These are phyloP conservation scores for Pluvialis apricaria DNA, from an alignment of 2,113 vertebrate genomes.

Conservation along the genomic window DNA sequence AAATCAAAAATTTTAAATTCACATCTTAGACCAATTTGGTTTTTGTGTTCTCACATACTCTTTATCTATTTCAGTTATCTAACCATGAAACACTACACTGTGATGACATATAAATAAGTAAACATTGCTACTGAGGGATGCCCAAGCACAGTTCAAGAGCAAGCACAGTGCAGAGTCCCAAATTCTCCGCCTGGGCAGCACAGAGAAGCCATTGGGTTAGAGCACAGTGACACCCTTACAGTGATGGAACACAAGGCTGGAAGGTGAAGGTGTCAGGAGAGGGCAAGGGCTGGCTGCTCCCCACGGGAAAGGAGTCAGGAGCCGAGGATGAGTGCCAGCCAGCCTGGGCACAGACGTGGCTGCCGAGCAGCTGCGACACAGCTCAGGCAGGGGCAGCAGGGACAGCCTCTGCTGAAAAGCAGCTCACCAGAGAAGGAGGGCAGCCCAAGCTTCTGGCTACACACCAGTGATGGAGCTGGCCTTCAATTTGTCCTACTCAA, in stretches of 20 bases:
- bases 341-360: no score
- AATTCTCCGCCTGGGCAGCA: rapidly evolving
- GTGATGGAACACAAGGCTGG: background rate
- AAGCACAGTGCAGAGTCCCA: background rate
- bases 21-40: background rate
- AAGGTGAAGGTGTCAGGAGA: background rate
- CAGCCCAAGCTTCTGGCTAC: background rate
- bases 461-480: background rate
- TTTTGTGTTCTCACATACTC: background rate
- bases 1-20: background rate
- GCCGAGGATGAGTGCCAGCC: background rate
- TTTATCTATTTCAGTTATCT: background rate
- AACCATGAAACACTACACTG: background rate
- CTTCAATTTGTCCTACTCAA: background rate
- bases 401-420: background rate
- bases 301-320: background rate
- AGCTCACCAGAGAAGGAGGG: background rate
- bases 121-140: background rate
- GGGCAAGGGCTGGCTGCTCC: background rate
- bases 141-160: background rate
- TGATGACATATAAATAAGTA: background rate
- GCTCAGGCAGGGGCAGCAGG: background rate
- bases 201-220: background rate
- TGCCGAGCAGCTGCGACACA: background rate
- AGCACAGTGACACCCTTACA: background rate